Conservation (phyloP, 2,113 vertebrate genomes). For the Colinus virginianus region DNA sequence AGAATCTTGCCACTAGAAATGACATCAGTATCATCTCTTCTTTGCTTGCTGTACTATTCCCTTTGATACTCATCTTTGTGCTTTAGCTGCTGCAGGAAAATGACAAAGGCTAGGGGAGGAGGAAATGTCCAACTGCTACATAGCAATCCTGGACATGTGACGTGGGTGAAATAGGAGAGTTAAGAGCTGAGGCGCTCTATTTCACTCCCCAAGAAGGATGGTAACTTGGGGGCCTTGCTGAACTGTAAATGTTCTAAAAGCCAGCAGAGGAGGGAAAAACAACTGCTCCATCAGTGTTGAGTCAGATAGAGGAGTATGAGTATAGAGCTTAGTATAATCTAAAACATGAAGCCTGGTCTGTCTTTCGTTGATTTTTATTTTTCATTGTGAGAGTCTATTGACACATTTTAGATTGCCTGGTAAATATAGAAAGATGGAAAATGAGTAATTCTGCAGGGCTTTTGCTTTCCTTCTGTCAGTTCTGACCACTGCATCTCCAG, state of each 20-base stretch:
- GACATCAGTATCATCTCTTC: neutral
- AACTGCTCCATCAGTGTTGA: neutral
- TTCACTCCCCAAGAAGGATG: neutral
- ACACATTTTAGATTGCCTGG: neutral
- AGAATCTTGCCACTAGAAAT: slow-evolving; percentile 39
- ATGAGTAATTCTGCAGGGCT: neutral
- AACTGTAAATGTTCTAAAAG: neutral
- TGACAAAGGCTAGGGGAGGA: neutral
- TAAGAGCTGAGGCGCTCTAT: neutral
- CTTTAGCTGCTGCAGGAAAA: neutral
- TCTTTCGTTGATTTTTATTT: neutral
- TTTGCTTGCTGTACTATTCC: neutral
- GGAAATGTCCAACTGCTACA: neutral
- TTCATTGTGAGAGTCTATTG: neutral
- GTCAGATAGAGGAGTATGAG: neutral
- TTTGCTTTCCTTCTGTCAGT: neutral
- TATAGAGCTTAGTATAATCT: rapidly evolving
- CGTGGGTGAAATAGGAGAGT: neutral
- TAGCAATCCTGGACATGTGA: neutral
- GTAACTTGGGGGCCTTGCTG: neutral
- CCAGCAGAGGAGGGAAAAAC: neutral
- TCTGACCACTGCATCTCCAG: rapidly evolving
- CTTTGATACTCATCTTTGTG: slow-evolving; percentile 22
- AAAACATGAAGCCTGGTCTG: neutral
- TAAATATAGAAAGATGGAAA: neutral